Base-by-base conservation (phyloP, 1,140 invertebrate species). In the Choristoneura fumiferana region DNA sequence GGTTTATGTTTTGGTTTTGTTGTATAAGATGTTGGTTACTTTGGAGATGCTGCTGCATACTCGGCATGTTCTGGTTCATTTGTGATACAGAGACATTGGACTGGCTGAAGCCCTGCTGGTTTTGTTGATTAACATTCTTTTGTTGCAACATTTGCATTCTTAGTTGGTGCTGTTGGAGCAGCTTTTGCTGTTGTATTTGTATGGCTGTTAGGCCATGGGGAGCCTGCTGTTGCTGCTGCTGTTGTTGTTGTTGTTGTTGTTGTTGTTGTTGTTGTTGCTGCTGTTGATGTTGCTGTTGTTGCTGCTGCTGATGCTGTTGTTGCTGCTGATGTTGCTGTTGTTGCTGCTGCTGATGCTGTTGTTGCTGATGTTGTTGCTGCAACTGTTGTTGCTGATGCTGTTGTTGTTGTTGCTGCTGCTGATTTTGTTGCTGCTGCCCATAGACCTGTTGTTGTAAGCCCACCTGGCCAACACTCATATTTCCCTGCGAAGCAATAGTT, bases 151-250 rank as follows among this genome's bases (percentile, higher is more conserved):
- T 84, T 71, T 87, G 87, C 80, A 87, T 85, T 63, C 84, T 74
- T 1, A 87, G 63, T 64, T 89, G 89, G 54, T 87, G 89, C 68
- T 89, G 87, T 68, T 90, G 85, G 43, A 91, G 65, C 54, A 90
- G 68, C 36, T 90, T 90, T 61, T 91, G 89, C 61, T 90, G 89
- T 63, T 89, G 88, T 34, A 87, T 83, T 57, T 85, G 81, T 67
- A 89, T 89, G 37, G 87, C 86, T 35, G 83, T 78, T 4, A 88
- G 60, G 0, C 85, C 85, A 73, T 87, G 87, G 12, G 84, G 82
- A 6, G 37, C 37, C 43, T 84, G 80, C 55, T 74, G 73, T 35
- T 69, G 76, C 6, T 72, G 63, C 33, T 75, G 72, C 10, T 73
- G 73, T 39, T 81, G 73, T 57, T 67, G 75, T 22, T 65, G 62